Evolutionary conservation across 2,113 vertebrate species (phyloP).

Genomic region (Eptesicus fuscus): DNA sequence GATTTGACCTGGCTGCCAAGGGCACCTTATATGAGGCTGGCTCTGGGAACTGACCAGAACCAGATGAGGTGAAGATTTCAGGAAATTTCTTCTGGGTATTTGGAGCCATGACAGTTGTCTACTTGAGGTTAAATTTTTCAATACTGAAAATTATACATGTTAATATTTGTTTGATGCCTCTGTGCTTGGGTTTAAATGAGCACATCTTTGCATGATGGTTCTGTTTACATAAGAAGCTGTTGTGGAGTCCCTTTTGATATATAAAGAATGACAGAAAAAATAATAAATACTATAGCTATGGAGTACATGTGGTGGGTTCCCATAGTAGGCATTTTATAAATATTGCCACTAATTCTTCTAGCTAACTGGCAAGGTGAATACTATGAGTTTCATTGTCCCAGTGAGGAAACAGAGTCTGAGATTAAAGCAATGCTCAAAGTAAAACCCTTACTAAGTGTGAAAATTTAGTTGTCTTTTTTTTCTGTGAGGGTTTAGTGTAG

Average conservation of each 20-base stretch:
- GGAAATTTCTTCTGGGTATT: neutral
- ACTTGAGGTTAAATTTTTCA: constrained; percentile 33
- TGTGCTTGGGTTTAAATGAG: constrained; percentile 7
- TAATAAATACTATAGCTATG: neutral
- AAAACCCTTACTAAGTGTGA: neutral
- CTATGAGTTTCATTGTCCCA: neutral
- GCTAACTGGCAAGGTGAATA: neutral
- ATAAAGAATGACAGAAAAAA: neutral
- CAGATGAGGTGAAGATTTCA: neutral
- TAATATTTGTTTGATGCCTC: neutral
- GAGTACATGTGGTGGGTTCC: neutral
- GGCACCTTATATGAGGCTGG: neutral
- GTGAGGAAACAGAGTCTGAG: neutral
- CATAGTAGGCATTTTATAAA: neutral
- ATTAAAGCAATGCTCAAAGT: neutral
- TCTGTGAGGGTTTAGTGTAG: neutral
- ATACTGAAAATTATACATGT: neutral
- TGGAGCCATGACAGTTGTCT: neutral
- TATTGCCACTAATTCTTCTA: neutral
- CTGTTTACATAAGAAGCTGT: neutral
- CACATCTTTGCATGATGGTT: neutral
- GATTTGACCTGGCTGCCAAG: neutral
- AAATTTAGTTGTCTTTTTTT: neutral
- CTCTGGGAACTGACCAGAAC: neutral
- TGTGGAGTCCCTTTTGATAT: neutral